Conservation (phyloP, 1,140 invertebrate species). For the Cecropterus lyciades region DNA sequence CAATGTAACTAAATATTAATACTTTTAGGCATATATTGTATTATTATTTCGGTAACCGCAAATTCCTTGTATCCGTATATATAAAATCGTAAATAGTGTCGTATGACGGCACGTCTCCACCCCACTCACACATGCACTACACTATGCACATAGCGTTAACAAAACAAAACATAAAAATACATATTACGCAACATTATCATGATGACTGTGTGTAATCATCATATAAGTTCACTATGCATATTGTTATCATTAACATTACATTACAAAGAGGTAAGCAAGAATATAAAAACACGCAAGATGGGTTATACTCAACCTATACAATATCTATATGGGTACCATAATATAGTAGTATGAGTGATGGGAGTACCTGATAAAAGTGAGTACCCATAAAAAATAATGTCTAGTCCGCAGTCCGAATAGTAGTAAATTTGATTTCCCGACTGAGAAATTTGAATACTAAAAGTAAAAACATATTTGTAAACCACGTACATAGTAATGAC, state of each 20-base stretch:
- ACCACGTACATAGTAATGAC: too few species aligned
- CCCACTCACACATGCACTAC: slow-evolving; percentile 74
- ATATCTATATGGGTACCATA: too few species aligned
- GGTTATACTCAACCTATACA: too few species aligned
- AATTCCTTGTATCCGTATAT: neutral
- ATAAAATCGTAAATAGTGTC: neutral
- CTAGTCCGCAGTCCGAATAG: too few species aligned
- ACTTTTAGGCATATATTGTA: too few species aligned
- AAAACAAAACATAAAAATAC: slow-evolving; percentile 67
- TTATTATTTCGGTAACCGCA: neutral
- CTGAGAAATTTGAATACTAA: too few species aligned
- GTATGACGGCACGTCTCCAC: slow-evolving; percentile 35
- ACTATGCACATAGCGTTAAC: slow-evolving; percentile 73
- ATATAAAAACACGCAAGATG: neutral
- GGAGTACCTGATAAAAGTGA: too few species aligned
- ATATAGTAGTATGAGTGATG: too few species aligned
- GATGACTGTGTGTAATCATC: slow-evolving; percentile 38
- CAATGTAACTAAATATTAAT: too few species aligned
- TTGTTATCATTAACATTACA: slow-evolving; percentile 36
- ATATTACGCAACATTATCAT: slow-evolving; percentile 30
- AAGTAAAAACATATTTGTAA: too few species aligned
- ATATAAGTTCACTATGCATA: slow-evolving; percentile 19
- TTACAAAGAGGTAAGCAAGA: slow-evolving; percentile 6
- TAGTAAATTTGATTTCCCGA: too few species aligned
- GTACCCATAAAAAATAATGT: too few species aligned